Evolutionary conservation across 2,888 invertebrate genomes (phyloP).

Genomic region (Cantharis lateralis): DNA sequence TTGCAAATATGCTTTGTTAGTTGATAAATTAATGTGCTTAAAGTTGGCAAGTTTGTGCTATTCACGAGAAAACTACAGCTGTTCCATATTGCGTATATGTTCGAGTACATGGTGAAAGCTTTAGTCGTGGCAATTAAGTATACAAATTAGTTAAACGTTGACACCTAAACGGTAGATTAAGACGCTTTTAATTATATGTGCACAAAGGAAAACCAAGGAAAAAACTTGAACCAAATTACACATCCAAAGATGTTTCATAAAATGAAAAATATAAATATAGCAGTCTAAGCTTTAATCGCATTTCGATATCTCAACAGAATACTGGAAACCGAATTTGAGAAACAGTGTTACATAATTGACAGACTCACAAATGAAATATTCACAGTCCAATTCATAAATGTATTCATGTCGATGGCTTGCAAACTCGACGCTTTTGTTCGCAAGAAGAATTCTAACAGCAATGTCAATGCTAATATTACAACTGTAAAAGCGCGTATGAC

Average conservation of each 20-base stretch:
- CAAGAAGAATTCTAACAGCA: background rate
- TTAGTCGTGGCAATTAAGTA: slow-evolving; percentile 9
- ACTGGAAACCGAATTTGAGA: background rate
- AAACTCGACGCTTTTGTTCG: slow-evolving; percentile 7
- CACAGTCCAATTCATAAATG: slow-evolving; percentile 30
- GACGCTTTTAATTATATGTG: background rate
- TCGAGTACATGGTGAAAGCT: slow-evolving; percentile 3
- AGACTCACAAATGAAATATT: slow-evolving; percentile 31
- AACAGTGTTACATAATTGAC: slow-evolving; percentile 17
- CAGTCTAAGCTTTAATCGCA: slow-evolving; percentile 10
- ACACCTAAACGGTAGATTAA: background rate
- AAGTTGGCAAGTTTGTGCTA: slow-evolving; percentile 26
- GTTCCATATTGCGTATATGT: slow-evolving; percentile 6
- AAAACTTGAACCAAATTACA: background rate
- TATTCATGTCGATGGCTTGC: slow-evolving; percentile 30
- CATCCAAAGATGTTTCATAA: background rate
- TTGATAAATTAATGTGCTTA: slow-evolving; percentile 30
- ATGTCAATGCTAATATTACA: background rate
- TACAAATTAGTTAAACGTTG: background rate
- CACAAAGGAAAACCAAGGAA: background rate
- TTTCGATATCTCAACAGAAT: slow-evolving; percentile 12
- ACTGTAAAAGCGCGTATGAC: background rate
- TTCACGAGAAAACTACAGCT: slow-evolving; percentile 22
- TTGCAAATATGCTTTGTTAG: slow-evolving; percentile 14
- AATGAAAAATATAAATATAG: background rate